Conservation (phyloP, 2,113 vertebrate genomes). For the Lepus americanus region DNA sequence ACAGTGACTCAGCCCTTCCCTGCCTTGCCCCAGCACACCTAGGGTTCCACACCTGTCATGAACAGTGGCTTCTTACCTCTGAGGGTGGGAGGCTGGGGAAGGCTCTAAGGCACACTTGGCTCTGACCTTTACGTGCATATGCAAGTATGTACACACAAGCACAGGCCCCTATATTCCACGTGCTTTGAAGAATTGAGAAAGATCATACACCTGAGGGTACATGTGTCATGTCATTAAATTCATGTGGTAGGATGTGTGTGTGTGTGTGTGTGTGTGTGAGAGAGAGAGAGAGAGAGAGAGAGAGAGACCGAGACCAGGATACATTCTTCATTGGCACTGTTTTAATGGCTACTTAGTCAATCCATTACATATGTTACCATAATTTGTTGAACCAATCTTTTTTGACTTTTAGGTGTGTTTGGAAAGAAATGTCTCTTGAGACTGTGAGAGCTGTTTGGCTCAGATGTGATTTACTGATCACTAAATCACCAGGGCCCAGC, state of each 20-base stretch:
- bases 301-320: neutral
- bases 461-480: neutral
- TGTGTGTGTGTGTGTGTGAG: too few relatives aligned
- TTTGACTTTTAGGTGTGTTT: slow-evolving; percentile 57
- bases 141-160: neutral
- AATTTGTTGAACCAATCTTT: slow-evolving; percentile 12
- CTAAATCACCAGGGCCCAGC: neutral
- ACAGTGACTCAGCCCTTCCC: slow-evolving; percentile 55
- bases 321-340: slow-evolving; percentile 37
- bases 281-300: too few relatives aligned
- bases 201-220: neutral
- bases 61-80: slow-evolving; percentile 10
- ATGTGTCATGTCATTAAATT: neutral
- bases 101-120: slow-evolving; percentile 10
- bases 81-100: neutral
- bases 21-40: neutral
- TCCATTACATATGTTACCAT: neutral
- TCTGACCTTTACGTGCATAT: slow-evolving; percentile 14
- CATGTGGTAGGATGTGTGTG: too few relatives aligned
- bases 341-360: slow-evolving; percentile 26
- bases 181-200: slow-evolving; percentile 55
- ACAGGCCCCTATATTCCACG: neutral
- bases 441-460: neutral
- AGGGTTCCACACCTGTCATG: neutral
- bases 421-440: slow-evolving; percentile 28